Evolutionary conservation across 2,888 invertebrate genomes (phyloP), one percentile per base, ranked within the genome.

Genomic region (Eristalis pertinax): DNA sequence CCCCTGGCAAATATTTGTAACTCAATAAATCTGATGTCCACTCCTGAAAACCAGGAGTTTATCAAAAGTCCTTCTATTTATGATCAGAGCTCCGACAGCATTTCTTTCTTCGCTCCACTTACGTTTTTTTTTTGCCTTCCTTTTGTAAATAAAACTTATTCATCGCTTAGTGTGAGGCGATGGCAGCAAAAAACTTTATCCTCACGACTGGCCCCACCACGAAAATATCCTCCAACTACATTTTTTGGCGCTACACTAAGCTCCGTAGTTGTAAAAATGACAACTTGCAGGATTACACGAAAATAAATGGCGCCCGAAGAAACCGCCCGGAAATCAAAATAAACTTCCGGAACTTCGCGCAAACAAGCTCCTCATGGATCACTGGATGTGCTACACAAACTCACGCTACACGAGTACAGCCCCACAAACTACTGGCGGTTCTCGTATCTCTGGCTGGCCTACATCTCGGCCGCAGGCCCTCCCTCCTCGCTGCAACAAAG

Each of bases 251-350:
- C 74, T 73, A 74, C 80, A 64, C 74, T 81, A 75, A 81, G 81
- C 81, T 75, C 29, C 15, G 41, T 64, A 75, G 69, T 81, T 68
- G 81, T 81, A 75, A 81, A 81, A 75, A 74, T 69, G 69, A 75
- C 74, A 75, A 81, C 81, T 81, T 75, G 63, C 74, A 81, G 81
- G 81, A 75, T 81, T 81, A 81, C 74, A 81, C 56, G 74, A 74
- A 81, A 81, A 81, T 75, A 35, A 81, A 75, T 81, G 74, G 68
- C 43, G 69, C 56, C 68, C 60, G 35, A 63, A 38, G 74, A 69
- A 75, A 81, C 69, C 81, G 69, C 62, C 74, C 68, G 74, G 69
- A 81, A 75, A 75, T 81, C 81, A 82, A 70, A 82, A 75, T 81
- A 75, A 82, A 76, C 81, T 82, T 82, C 69, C 81, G 41, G 29